These are phyloP conservation scores for Struthio camelus DNA, from an alignment of 2,113 vertebrate species.

Conservation along the genomic window DNA sequence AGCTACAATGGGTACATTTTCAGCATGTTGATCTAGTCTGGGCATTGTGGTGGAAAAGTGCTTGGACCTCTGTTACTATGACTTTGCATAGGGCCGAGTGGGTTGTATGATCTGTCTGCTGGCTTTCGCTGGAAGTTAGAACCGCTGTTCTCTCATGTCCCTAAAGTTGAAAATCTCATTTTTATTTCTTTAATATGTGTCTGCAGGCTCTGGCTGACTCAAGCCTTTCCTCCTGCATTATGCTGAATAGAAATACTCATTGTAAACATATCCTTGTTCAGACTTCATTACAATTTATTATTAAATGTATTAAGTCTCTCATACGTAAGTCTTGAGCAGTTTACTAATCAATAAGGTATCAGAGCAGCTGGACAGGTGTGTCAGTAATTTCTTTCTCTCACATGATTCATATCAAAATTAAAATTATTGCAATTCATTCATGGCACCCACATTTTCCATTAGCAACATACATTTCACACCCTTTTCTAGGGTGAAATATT, in stretches of 20 bases:
- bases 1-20: background rate
- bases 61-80: background rate
- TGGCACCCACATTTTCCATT: slow-evolving; percentile 9
- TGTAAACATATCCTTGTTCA: slow-evolving; percentile 1
- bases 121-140: background rate
- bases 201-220: slow-evolving; percentile 16
- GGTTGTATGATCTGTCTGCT: background rate
- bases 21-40: background rate
- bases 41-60: background rate
- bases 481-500: background rate
- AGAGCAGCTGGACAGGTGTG: background rate
- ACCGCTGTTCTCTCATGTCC: background rate
- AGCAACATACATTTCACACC: background rate
- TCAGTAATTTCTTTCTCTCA: background rate
- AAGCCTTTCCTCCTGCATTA: background rate
- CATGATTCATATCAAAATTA: background rate
- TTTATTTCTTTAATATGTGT: background rate
- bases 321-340: background rate
- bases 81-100: background rate
- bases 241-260: background rate
- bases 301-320: background rate
- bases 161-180: background rate
- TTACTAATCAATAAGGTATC: slow-evolving; percentile 1
- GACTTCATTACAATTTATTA: slow-evolving; percentile 26
- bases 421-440: background rate